phyloP scores from a whole-genome alignment of 2,888 invertebrate genomes.

The Amblyjoppa proteus region DNA sequence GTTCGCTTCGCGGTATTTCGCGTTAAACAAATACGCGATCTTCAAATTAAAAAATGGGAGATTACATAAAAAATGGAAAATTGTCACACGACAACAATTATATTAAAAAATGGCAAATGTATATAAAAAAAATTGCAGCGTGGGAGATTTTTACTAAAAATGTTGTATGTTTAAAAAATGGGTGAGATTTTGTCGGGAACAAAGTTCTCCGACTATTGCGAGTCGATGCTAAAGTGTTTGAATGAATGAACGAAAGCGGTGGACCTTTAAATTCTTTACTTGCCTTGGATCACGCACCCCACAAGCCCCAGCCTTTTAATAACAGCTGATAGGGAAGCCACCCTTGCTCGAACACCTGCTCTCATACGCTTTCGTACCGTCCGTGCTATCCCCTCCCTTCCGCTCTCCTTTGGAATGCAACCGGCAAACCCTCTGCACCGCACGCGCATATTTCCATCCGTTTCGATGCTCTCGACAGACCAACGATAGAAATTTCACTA shows the following conservation, averaged over 20 bases:
- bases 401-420: conserved; percentile 4
- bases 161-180: too few species aligned
- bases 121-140: too few species aligned
- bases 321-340: conserved; percentile 33
- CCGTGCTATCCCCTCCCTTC: background rate
- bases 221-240: background rate
- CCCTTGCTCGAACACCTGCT: conserved; percentile 16
- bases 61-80: too few species aligned
- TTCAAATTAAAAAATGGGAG: too few species aligned
- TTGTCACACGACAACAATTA: too few species aligned
- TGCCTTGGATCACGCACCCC: conserved; percentile 2
- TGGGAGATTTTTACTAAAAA: too few species aligned
- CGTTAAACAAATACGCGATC: too few species aligned
- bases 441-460: background rate
- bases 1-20: background rate
- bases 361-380: conserved; percentile 16
- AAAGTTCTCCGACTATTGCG: background rate
- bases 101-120: too few species aligned
- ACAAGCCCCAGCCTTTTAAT: conserved; percentile 5
- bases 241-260: conserved; percentile 23
- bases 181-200: background rate
- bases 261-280: conserved; percentile 8
- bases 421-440: background rate
- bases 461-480: background rate
- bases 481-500: background rate